Percentiles rank a stretch among this genome's conserved stretches.
These are phyloP conservation scores for Neostethus bicornis DNA, from an alignment of 2,797 vertebrate species.

Conservation along the genomic window DNA sequence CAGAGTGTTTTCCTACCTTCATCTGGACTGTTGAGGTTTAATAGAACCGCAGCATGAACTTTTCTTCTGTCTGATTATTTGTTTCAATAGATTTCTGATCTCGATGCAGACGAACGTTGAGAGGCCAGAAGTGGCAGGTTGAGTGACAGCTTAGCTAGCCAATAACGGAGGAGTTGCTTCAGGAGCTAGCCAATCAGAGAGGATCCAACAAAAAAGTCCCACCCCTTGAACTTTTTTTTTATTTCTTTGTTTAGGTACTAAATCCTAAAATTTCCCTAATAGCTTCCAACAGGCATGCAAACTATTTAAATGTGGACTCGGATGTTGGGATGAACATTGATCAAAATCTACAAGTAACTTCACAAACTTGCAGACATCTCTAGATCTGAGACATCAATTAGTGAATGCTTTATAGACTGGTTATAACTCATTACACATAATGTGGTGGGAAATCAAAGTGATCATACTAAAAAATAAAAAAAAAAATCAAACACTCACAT, in stretches of 20 bases:
- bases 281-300: not conserved
- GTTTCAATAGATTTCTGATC: conserved; percentile 65
- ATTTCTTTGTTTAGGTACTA: conserved; percentile 71
- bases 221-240: conserved; percentile 39
- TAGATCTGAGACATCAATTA: no score
- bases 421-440: not conserved
- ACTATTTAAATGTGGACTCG: not conserved
- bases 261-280: conserved; percentile 17
- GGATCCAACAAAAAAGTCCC: not conserved
- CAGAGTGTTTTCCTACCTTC: conserved; percentile 67
- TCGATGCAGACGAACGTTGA: conserved; percentile 55
- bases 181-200: conserved; percentile 44
- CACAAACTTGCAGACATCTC: not conserved
- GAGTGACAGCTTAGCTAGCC: conserved; percentile 36
- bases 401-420: not conserved
- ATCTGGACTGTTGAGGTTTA: conserved; percentile 62
- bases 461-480: not conserved
- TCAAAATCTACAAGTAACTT: not conserved
- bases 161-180: conserved; percentile 30
- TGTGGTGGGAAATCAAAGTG: not conserved
- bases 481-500: not conserved
- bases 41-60: conserved; percentile 73
- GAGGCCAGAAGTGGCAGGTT: not conserved
- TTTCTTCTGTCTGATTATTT: conserved; percentile 66
- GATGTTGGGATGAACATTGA: not conserved